These are phyloP conservation scores for Mionectes olivaceus DNA, from an alignment of 2,797 vertebrate genomes.

Conservation along the genomic window DNA sequence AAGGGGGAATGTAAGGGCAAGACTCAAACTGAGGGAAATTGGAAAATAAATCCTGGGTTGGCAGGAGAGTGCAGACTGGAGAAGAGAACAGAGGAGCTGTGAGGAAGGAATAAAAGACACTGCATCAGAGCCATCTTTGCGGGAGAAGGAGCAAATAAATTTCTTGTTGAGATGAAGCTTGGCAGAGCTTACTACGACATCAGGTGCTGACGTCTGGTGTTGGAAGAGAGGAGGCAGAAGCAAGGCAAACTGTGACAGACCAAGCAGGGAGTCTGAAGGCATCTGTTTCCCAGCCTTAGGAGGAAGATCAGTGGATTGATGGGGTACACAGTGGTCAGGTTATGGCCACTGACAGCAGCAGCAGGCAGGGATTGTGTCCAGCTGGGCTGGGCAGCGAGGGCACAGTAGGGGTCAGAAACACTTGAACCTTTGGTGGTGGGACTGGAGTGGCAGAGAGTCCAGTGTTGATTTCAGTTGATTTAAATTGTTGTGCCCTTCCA, in stretches of 20 bases:
- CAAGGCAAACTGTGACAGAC: conserved; percentile 69
- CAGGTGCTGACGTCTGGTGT: conserved; percentile 71
- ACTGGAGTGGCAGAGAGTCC: neutral
- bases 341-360: neutral
- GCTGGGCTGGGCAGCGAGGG: fast-evolving
- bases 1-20: neutral
- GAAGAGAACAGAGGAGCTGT: neutral
- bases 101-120: neutral
- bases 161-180: conserved; percentile 55
- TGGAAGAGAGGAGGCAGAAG: conserved; percentile 61
- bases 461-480: neutral
- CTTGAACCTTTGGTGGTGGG: neutral
- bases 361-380: neutral
- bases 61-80: neutral
- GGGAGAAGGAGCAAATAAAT: conserved; percentile 48
- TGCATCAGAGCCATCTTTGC: conserved; percentile 21
- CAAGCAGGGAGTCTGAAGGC: conserved; percentile 57
- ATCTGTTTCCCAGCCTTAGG: conserved; percentile 40
- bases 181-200: conserved; percentile 60
- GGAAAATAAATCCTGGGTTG: conserved; percentile 52
- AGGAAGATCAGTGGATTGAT: neutral
- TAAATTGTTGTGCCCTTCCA: neutral
- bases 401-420: neutral
- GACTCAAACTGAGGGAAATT: neutral
- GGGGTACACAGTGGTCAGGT: neutral